Evolutionary conservation across 2,113 vertebrate species (phyloP), one percentile per base, ranked within the genome.

Genomic region (Petromus typicus): DNA sequence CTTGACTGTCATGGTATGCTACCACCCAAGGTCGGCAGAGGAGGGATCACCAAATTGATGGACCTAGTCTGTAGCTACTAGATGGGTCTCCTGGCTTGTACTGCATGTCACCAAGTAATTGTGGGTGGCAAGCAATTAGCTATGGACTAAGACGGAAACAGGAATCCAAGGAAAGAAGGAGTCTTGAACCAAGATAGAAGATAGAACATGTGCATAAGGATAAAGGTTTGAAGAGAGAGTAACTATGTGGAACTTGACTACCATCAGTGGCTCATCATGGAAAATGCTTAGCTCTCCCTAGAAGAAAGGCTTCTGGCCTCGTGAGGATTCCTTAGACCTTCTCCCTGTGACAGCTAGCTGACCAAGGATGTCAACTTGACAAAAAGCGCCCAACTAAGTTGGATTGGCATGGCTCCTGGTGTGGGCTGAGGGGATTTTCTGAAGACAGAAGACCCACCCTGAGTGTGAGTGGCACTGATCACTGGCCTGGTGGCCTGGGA

Each of bases 41-140:
- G 34, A 59, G 17, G 11, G 37, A 17, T 48, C 9, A 11, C 43
- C n/a, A 10, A 69, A 20, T 20, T 71, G 34, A 63, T 69, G 32
- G 43, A 27, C n/a, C 22, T 23, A 10, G 10, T 43, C 7, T 25
- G n/a, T 3, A 37, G 4, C 30, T 5, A 17, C 20, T 0, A 2
- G n/a, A 18, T 0, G 25, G 13, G 20, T 69, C 23, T 45, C 12
- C 18, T n/a, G 20, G 43, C 57, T 32, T 59, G 25, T 1, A 8
- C 4, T 11, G 2, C 0, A 0, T 17, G 43, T 16, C 64, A 34
- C 3, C 12, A 22, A n/a, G 48, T 18, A 34, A 54, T 14, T 64
- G 27, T 51, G 22, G 34, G 2, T 48, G 23, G 8, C 45, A 57
- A 40, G 59, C 13, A 25, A 2, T 4, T 25, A 22, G 8, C 14